Percentiles rank a stretch among this genome's conserved stretches.
phyloP scores from a whole-genome alignment of 1,140 invertebrate genomes.

The Drosophila tristis region DNA sequence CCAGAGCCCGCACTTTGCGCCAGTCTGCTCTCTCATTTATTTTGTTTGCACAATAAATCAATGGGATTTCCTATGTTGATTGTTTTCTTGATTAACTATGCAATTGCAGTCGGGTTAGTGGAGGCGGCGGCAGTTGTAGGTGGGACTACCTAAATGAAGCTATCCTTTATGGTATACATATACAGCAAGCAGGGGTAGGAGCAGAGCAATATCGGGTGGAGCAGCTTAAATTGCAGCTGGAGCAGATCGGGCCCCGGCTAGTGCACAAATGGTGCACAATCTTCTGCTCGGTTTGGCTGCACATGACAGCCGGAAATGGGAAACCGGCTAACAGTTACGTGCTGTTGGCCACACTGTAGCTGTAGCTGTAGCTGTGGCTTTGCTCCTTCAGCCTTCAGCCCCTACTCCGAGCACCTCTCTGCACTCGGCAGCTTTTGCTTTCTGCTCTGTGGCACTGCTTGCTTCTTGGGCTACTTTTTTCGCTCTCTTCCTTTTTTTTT shows the following conservation, averaged over 20 bases:
- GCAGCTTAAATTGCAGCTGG: slow-evolving; percentile 43
- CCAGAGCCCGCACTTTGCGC: neutral
- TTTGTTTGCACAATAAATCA: slow-evolving; percentile 79
- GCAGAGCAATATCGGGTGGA: slow-evolving; percentile 36
- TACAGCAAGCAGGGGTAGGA: slow-evolving; percentile 4
- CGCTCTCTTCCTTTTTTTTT: slow-evolving; percentile 12
- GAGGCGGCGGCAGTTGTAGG: slow-evolving; percentile 2
- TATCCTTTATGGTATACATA: slow-evolving; percentile 3
- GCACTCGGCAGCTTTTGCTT: slow-evolving; percentile 4
- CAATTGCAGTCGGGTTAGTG: slow-evolving; percentile 39
- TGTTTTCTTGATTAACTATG: slow-evolving; percentile 71
- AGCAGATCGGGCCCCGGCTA: slow-evolving; percentile 29
- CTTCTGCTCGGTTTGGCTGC: slow-evolving; percentile 74
- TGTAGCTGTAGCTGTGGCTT: slow-evolving; percentile 16
- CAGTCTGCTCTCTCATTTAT: neutral
- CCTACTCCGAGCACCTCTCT: neutral
- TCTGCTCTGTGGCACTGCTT: slow-evolving; percentile 14
- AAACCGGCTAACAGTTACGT: slow-evolving; percentile 76
- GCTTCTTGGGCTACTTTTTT: slow-evolving; percentile 35
- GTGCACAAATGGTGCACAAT: slow-evolving; percentile 65
- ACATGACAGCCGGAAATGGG: slow-evolving; percentile 80
- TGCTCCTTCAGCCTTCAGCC: neutral
- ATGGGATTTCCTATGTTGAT: slow-evolving; percentile 57
- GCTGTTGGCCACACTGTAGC: slow-evolving; percentile 70
- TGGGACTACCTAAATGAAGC: no score